These are phyloP conservation scores for Chondrosia reniformis DNA, from an alignment of 37 sponge, comb jelly and placozoan species.

Conservation along the genomic window DNA sequence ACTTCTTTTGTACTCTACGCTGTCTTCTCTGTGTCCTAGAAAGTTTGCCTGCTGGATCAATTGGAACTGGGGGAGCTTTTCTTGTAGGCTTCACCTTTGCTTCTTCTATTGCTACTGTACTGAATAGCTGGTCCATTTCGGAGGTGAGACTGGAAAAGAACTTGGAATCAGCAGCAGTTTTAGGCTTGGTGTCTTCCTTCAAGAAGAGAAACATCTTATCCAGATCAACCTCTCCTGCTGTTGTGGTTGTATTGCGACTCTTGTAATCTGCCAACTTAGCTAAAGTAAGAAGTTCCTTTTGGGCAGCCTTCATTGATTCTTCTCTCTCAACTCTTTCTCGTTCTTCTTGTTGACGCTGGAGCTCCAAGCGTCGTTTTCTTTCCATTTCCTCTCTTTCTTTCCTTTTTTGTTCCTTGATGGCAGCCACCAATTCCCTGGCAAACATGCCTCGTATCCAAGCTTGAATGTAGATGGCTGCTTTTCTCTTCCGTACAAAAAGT, in stretches of 20 bases:
- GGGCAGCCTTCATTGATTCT: conserved; percentile 72
- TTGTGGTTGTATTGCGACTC: conserved; percentile 45
- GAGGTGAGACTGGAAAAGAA: conserved; percentile 50
- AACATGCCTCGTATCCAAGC: conserved; percentile 78
- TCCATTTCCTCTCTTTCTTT: conserved; percentile 67
- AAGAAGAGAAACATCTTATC: conserved; percentile 83
- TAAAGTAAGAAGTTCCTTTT: conserved; percentile 83
- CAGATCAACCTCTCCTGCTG: conserved; percentile 67
- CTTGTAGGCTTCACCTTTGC: conserved; percentile 36
- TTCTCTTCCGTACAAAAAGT: conserved; percentile 50
- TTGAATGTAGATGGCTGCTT: conserved; percentile 80
- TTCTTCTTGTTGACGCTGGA: conserved; percentile 59
- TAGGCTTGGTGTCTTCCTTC: conserved; percentile 45
- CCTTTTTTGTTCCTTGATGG: conserved; percentile 54
- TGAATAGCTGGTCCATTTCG: conserved; percentile 71
- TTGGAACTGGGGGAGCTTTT: conserved; percentile 30
- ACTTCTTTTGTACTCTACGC: conserved; percentile 82
- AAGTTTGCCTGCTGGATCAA: conserved; percentile 29
- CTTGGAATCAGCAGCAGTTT: conserved; percentile 43
- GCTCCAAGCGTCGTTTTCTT: conserved; percentile 51
- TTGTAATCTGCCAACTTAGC: conserved; percentile 83
- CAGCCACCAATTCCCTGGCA: conserved; percentile 77
- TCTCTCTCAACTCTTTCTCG: conserved; percentile 55
- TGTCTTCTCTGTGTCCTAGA: conserved; percentile 74
- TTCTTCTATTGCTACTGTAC: conserved; percentile 34